Conservation (phyloP, 1,140 invertebrate genomes). For the Eurytemora carolleeae region DNA sequence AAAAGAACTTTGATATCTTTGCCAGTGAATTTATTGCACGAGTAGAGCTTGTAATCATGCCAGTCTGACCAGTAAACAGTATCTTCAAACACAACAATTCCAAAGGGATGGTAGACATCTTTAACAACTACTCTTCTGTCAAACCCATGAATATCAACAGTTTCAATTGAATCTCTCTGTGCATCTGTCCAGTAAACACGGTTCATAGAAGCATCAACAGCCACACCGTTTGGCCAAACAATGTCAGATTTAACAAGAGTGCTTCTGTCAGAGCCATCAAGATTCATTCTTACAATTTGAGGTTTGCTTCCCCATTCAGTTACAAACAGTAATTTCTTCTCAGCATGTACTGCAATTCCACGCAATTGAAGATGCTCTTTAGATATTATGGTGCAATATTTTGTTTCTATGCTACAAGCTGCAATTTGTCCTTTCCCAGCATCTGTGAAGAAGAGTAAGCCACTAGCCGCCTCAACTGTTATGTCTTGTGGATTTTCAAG, state of each 20-base stretch:
- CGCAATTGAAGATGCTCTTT: too few species aligned
- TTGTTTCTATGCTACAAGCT: too few species aligned
- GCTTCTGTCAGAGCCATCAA: neutral
- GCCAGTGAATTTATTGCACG: conserved; percentile 71
- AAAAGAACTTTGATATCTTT: too few species aligned
- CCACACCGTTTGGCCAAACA: neutral
- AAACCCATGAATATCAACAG: conserved; percentile 65
- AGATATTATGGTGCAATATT: too few species aligned
- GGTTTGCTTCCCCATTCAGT: neutral
- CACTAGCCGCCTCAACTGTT: conserved; percentile 78
- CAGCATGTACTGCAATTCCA: neutral
- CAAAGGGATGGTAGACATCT: neutral
- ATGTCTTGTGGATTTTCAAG: conserved; percentile 82
- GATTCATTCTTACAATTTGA: neutral
- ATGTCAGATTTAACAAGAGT: neutral
- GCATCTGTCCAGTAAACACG: conserved; percentile 92
- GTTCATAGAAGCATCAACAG: conserved; percentile 47
- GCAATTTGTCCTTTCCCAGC: too few species aligned
- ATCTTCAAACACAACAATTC: conserved; percentile 62
- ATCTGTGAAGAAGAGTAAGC: conserved; percentile 88
- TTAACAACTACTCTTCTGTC: conserved; percentile 26
- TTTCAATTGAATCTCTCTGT: conserved; percentile 93
- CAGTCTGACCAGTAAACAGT: conserved; percentile 94
- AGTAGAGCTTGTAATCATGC: conserved; percentile 54
- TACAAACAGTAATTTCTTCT: neutral